phyloP scores from a whole-genome alignment of 2,113 vertebrate genomes.

The Columbina picui region DNA sequence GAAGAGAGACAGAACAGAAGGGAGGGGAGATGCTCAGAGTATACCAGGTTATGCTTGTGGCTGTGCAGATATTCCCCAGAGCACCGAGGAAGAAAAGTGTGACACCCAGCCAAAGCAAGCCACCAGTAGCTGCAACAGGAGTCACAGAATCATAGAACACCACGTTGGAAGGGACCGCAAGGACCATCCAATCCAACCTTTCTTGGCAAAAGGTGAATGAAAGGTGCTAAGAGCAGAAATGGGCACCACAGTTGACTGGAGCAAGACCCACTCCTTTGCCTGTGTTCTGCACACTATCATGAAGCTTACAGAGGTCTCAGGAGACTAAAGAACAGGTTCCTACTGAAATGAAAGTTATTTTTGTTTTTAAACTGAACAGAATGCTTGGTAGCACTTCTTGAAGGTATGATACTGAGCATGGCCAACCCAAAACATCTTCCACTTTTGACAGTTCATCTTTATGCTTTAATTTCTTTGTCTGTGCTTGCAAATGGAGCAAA shows the following conservation, averaged over 20 bases:
- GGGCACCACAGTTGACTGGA: not conserved
- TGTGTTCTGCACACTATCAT: not conserved
- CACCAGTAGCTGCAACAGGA: not conserved
- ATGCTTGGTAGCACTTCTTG: not conserved
- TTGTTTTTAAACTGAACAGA: too few relatives aligned
- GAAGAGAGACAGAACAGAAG: not conserved
- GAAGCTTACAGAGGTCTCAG: not conserved
- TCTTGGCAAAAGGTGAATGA: not conserved
- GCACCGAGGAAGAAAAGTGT: not conserved
- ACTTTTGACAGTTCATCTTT: not conserved
- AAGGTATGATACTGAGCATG: accelerated
- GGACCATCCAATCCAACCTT: too few relatives aligned
- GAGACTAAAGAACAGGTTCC: not conserved
- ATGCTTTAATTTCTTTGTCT: not conserved
- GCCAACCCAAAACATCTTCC: not conserved
- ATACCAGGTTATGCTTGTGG: not conserved
- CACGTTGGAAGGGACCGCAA: too few relatives aligned
- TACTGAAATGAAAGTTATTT: not conserved
- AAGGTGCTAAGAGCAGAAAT: not conserved
- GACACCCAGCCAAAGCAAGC: not conserved
- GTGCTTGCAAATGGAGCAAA: not conserved
- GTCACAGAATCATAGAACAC: too few relatives aligned
- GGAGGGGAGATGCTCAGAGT: not conserved
- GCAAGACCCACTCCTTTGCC: not conserved
- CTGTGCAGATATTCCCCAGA: not conserved